Evolutionary conservation across 1,140 invertebrate species (phyloP).

Genomic region (Gonioctena quinquepunctata): DNA sequence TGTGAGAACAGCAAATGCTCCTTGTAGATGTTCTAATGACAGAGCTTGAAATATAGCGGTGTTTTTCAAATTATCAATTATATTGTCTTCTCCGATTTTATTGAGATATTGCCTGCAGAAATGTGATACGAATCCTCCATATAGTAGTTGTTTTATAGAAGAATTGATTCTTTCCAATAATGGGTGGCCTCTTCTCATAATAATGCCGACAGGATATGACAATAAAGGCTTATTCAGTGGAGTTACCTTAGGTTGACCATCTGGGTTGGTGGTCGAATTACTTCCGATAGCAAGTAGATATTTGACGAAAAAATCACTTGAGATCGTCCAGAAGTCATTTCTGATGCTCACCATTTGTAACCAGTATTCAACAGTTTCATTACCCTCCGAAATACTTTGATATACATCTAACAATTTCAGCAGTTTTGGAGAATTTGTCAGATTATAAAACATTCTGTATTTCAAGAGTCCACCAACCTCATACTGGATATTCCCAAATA

Average conservation of each 20-base stretch:
- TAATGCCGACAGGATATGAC: neutral
- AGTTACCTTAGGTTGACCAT: conserved; percentile 1
- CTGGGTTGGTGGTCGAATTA: neutral
- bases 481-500: neutral
- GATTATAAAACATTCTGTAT: neutral
- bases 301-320: conserved; percentile 1
- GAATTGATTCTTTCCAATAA: neutral
- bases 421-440: neutral
- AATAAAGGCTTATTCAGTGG: neutral
- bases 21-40: conserved; percentile 1
- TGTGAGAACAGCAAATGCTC: conserved; percentile 1
- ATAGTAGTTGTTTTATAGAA: neutral
- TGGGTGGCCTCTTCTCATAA: conserved; percentile 1
- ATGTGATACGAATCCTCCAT: neutral
- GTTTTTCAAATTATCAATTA: neutral
- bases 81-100: neutral
- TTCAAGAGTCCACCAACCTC: neutral
- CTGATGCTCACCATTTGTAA: neutral
- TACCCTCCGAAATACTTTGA: neutral
- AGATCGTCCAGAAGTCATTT: neutral
- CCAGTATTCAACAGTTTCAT: conserved; percentile 4
- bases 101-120: neutral
- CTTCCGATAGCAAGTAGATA: neutral
- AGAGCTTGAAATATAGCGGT: neutral
- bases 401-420: neutral